Base-by-base conservation (phyloP, 1,140 invertebrate species). In the Centruroides vittatus region DNA sequence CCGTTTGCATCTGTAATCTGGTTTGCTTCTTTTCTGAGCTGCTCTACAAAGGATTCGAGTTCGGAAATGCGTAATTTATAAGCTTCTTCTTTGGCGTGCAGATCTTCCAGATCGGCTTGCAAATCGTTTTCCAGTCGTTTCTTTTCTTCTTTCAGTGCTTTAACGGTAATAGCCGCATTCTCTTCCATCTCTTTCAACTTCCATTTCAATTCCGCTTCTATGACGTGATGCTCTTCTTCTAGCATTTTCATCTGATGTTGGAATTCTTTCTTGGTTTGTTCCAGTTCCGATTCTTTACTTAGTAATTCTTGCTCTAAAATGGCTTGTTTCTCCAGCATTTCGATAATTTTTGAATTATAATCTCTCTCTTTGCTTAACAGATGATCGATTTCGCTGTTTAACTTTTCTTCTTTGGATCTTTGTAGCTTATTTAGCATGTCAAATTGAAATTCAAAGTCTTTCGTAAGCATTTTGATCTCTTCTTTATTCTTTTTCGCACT, bases 111-210 rank as follows among this genome's bases (percentile, higher is more conserved):
- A 13, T 65, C 61, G 50, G 85, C 82, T 50, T 75, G 75, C 35
- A 86, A 79, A 53, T 78, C 73, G 52, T 71, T 74, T 65, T 76
- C 78, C 0, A 70, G 51, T 5, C 57, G 53, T 13, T 55, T 50
- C 53, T 57, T 51, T 47, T 66, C 62, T 47, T 61, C 62, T 12
- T 61, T 56, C 10, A 66, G 54, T 13, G 55, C 60, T 52, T 46
- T 59, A 5, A 64, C 63, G 23, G 65, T 57, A 6, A 60, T 48
- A 12, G 55, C 58, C 10, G 65, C 63, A 12, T 54, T 56, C 47
- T 64, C 62, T 53, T 66, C 65, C 60, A 66, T 66, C 23, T 64
- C 46, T 46, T 54, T 34, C 10, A 66, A 55, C 47, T 66, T 65
- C n/a, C 35, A 50, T 41, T 61, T 61, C n/a, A 66, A 46, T 36